These are phyloP conservation scores for Chroicocephalus ridibundus DNA, from an alignment of 2,113 vertebrate genomes.

Conservation along the genomic window DNA sequence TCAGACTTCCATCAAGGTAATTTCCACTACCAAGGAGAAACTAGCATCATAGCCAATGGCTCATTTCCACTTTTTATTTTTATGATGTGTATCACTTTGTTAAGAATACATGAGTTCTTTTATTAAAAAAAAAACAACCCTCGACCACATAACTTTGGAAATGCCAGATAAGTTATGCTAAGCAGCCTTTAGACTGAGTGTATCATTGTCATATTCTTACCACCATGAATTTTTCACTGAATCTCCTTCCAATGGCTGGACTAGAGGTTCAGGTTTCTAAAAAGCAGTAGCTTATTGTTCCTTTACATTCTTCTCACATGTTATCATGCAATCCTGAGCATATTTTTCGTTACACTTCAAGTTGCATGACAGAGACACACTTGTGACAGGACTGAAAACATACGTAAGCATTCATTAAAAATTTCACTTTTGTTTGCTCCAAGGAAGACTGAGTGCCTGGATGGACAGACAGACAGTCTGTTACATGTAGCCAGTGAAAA, in stretches of 20 bases:
- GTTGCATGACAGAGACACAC: neutral
- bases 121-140: neutral
- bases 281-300: neutral
- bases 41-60: neutral
- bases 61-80: neutral
- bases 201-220: neutral
- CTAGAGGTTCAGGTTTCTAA: neutral
- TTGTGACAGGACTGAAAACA: neutral
- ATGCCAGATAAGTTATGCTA: neutral
- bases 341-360: neutral
- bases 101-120: neutral
- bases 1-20: neutral
- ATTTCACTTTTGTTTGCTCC: neutral
- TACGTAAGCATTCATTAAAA: neutral
- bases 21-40: neutral
- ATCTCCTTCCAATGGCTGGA: neutral
- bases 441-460: neutral
- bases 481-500: neutral
- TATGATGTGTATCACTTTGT: neutral
- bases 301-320: neutral
- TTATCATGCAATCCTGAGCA: neutral
- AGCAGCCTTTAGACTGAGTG: neutral
- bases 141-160: neutral
- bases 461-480: neutral
- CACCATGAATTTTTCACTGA: neutral